phyloP scores from a whole-genome alignment of 2,797 vertebrate species.

The Ceyx erithaca region DNA sequence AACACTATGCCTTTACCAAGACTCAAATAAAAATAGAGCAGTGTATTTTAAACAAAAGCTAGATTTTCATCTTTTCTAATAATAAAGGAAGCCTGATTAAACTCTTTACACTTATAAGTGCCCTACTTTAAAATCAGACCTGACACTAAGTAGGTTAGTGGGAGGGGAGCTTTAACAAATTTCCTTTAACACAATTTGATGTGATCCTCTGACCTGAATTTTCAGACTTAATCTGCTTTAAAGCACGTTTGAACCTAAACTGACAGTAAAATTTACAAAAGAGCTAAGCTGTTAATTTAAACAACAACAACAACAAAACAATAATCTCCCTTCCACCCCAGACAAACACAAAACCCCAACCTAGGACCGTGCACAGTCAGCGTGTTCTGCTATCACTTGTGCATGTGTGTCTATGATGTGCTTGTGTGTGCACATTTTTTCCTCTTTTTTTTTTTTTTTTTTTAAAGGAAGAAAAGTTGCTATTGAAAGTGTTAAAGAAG shows the following conservation, averaged over 20 bases:
- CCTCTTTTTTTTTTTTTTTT: background rate
- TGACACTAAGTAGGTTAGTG: conserved; percentile 74
- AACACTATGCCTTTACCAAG: conserved; percentile 22
- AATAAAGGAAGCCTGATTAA: conserved; percentile 70
- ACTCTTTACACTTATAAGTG: conserved; percentile 66
- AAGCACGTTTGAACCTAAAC: conserved; percentile 19
- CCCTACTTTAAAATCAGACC: conserved; percentile 62
- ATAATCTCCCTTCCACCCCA: background rate
- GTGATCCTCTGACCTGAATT: conserved; percentile 70
- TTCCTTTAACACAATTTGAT: conserved; percentile 70
- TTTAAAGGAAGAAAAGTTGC: conserved; percentile 33
- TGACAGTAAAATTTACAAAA: conserved; percentile 16
- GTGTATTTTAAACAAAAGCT: conserved; percentile 46
- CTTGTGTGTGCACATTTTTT: background rate
- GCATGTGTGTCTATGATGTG: background rate
- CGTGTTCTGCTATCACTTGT: background rate
- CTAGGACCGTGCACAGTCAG: background rate
- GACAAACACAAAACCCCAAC: background rate
- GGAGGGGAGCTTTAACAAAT: conserved; percentile 69
- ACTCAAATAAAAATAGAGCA: conserved; percentile 27
- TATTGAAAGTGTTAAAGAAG: conserved; percentile 70
- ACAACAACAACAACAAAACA: background rate
- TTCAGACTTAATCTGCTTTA: conserved; percentile 64
- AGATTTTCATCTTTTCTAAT: conserved; percentile 56
- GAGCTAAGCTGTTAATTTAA: conserved; percentile 24